Evolutionary conservation across 2,113 vertebrate species (phyloP), one percentile per base, ranked within the genome.

Genomic region (Alaudala cheleensis): DNA sequence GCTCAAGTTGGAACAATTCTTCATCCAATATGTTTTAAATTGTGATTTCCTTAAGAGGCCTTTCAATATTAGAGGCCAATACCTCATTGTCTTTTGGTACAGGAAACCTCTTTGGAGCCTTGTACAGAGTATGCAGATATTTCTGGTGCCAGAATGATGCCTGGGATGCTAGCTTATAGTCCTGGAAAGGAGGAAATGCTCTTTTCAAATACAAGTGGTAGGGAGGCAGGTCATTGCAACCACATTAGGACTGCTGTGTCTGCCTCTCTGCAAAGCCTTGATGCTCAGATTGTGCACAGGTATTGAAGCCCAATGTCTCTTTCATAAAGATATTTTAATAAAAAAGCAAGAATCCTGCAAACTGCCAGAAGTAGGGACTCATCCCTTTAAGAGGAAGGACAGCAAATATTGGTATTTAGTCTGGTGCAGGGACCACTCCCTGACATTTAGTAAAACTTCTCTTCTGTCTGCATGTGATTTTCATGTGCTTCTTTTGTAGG

Each of bases 391-490:
- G 31, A 65, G 37, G 31, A 93, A 90, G 14, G 61, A 60, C 29
- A 60, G 14, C 14, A 81, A 92, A 54, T 50, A 56, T 51, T 42
- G 14, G 10, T 47, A n/a, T 24, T 64, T 33, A 42, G 44, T 33
- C 33, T 64, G 39, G 21, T 34, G 21, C 15, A 71, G 50, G 15
- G 60, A 76, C 21, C 15, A 77, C n/a, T 34, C 22, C 11, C 28
- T 86, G 72, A 51, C 49, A 94, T 82, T 91, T 85, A 87, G 14
- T 18, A 60, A 65, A 93, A 84, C 33, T 81, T 86, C 76, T 85
- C 33, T 81, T 86, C 76, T 85, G 44, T 60, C 56, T 84, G 24
- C 53, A 79, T 87, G 84, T 94, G 93, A 96, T 95, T 89, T 47
- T 14, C 64, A 66, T 58, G 72, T 66, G 56, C 42, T 96, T 42